Conservation (phyloP, 2,113 vertebrate genomes). For the Clarias batrachus region DNA sequence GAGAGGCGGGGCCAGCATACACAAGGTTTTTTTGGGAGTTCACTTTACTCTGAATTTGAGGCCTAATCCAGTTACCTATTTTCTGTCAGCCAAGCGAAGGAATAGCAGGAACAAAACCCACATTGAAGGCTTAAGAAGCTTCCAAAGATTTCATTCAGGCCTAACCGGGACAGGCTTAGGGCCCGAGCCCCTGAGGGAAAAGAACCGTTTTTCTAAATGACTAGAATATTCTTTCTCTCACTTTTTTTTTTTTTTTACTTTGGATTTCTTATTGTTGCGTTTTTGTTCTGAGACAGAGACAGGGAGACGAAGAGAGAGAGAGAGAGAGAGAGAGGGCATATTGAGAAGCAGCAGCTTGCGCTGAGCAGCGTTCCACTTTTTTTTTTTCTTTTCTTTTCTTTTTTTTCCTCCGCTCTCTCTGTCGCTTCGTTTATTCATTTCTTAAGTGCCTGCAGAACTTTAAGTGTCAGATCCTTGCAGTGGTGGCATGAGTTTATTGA, state of each 20-base stretch:
- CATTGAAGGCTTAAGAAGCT: slow-evolving; percentile 82
- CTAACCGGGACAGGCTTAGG: slow-evolving; percentile 77
- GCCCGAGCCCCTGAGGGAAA: slow-evolving; percentile 71
- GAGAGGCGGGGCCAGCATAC: slow-evolving; percentile 67
- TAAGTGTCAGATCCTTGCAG: slow-evolving; percentile 46
- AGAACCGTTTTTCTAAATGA: slow-evolving; percentile 74
- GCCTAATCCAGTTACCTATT: slow-evolving; percentile 84
- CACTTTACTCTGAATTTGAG: slow-evolving; percentile 82
- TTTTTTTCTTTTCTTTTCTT: slow-evolving; percentile 36
- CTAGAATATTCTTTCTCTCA: slow-evolving; percentile 62
- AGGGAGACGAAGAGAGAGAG: slow-evolving; percentile 20
- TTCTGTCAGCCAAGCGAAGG: slow-evolving; percentile 82
- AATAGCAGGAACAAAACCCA: slow-evolving; percentile 78
- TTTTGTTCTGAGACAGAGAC: slow-evolving; percentile 41
- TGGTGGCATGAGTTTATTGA: slow-evolving; percentile 44
- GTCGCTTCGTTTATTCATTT: slow-evolving; percentile 50
- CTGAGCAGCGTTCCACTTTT: slow-evolving; percentile 46
- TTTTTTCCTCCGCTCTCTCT: slow-evolving; percentile 3
- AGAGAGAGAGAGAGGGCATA: slow-evolving; percentile 24
- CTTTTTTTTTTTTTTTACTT: slow-evolving; percentile 40
- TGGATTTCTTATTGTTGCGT: slow-evolving; percentile 53
- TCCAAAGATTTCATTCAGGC: slow-evolving; percentile 79
- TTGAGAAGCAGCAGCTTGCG: slow-evolving; percentile 55
- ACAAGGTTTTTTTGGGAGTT: slow-evolving; percentile 80
- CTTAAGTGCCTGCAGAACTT: slow-evolving; percentile 54